Evolutionary conservation across 2,888 invertebrate species (phyloP), one percentile per base, ranked within the genome.

Genomic region (Agapetus fuscipes): DNA sequence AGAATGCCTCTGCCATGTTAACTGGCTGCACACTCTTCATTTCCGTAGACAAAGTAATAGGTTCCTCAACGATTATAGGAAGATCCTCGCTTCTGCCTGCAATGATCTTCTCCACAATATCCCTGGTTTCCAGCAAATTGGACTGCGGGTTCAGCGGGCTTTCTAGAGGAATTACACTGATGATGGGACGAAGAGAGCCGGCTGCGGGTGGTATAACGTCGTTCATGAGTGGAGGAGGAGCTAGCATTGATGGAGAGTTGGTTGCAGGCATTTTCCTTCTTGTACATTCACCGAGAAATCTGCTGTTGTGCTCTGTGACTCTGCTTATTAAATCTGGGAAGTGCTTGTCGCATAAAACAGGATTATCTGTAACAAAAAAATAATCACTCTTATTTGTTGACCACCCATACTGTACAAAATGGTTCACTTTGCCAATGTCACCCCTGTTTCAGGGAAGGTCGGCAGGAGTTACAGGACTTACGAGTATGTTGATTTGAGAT

Each of bases 291-390:
- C 84, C 83, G 45, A 76, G 78, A 34, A 86, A 71, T 43, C 81
- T 76, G 2, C 84, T 81, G 53, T 83, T 81, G 54, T 82, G 72
- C 20, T 72, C 76, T 54, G 81, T 79, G 64, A 86, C 71, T 39
- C 77, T 70, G 1, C 78, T 74, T 49, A 76, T 76, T 48, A 85
- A 66, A 59, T 83, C 83, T 48, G 76, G 78, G 40, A 84, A 61
- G 7, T 74, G 74, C 38, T 80, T 78, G 56, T 83, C 82, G 57
- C 87, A 87, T 48, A 85, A 62, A 41, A 87, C 81, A 34, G 87
- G 87, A 62, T 87, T 87, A 57, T 83, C 87, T 87, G 69, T 1
- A 70, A 72, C 36, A 43, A 33, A 42, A 36, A 34, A 41, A 15
- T 26, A 33, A 20, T 26, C 17, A 12, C 20, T 30, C 30, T 25